These are phyloP conservation scores for Siniperca obscura DNA, from an alignment of 2,797 vertebrate genomes.

Conservation along the genomic window DNA sequence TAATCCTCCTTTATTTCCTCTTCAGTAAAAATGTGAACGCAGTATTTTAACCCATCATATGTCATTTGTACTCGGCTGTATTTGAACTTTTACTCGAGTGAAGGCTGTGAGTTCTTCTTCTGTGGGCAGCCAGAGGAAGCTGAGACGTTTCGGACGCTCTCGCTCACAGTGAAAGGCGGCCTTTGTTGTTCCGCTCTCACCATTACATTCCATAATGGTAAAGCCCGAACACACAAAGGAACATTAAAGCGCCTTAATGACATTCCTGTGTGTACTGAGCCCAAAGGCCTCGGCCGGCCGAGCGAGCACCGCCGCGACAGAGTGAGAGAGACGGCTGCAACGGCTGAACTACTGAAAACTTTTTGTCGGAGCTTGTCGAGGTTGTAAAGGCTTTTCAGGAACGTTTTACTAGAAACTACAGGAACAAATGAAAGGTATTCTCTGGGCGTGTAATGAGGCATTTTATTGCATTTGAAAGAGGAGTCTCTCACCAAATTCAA, in stretches of 20 bases:
- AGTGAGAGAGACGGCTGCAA: not conserved
- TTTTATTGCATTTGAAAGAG: not conserved
- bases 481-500: not conserved
- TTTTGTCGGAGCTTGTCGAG: slow-evolving; percentile 11
- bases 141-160: slow-evolving; percentile 4
- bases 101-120: not conserved
- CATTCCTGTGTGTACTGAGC: slow-evolving; percentile 46
- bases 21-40: not conserved
- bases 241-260: slow-evolving; percentile 45
- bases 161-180: not conserved
- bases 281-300: slow-evolving; percentile 1
- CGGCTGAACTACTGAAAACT: not conserved
- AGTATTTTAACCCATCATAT: not conserved
- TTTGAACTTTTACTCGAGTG: not conserved
- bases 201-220: slow-evolving; percentile 38
- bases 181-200: slow-evolving; percentile 45
- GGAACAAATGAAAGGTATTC: not conserved
- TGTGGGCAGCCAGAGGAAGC: slow-evolving; percentile 26
- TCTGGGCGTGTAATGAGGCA: not conserved
- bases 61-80: not conserved
- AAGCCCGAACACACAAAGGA: slow-evolving; percentile 17
- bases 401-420: not conserved
- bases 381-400: slow-evolving; percentile 17
- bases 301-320: not conserved
- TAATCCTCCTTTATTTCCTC: not conserved